Evolutionary conservation across 1,140 invertebrate species (phyloP), one percentile per base, ranked within the genome.

Genomic region (Drosophila setifemur): DNA sequence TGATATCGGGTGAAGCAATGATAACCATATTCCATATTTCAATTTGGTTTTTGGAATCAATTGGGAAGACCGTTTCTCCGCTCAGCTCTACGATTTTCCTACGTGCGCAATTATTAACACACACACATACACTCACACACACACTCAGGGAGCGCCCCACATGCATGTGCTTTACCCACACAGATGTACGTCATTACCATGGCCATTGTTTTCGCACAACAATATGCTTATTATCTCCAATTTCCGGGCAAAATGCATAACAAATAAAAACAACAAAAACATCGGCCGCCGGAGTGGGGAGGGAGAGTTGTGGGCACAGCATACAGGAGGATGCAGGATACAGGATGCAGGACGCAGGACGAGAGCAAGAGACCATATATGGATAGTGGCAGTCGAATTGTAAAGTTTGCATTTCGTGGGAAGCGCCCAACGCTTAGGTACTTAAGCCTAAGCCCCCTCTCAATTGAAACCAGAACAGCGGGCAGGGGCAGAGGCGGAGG

Each of bases 141-240:
- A 33, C 9, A 43, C 16, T n/a, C n/a, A n/a, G n/a, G n/a, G n/a
- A 2, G 37, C 25, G 11, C 11, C 44, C 25, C 25, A 33, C 31
- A 14, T 35, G 60, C 29, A 26, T 12, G 45, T 9, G 48, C 35
- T 28, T 31, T 28, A 53, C 63, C 49, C 64, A 83, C 58, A 85
- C 78, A 70, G 72, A 66, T 86, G 66, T 71, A 86, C 79, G 70
- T 83, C 79, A 83, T 83, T 83, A 83, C 81, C 74, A 79, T 69
- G 54, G 58, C 79, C 55, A 83, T 83, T 83, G 79, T 83, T 83
- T 83, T 85, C 70, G 58, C 81, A 79, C 74, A 83, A 83, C 79
- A 83, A 83, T 83, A 83, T 83, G 79, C 79, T 83, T 83, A 83
- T 83, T 83, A 83, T 83, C 79, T 83, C 60, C 79, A 83, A 83